phyloP scores from a whole-genome alignment of 2,113 vertebrate genomes.

The Leucosticte australis region DNA sequence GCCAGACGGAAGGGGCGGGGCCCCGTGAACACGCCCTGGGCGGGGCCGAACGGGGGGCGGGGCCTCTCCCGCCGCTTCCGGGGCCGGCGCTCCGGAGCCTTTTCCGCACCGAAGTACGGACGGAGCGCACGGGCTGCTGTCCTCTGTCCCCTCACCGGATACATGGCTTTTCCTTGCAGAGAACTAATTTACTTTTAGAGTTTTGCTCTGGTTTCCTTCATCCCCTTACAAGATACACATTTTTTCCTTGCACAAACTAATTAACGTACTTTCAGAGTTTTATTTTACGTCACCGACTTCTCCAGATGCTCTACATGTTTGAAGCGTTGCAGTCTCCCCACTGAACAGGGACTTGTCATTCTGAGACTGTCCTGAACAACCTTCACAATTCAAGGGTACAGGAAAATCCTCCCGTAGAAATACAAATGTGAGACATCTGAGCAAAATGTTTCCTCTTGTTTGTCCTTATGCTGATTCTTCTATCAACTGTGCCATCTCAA shows the following conservation, averaged over 20 bases:
- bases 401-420: background rate
- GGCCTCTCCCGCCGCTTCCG: background rate
- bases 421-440: background rate
- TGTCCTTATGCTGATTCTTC: too few species aligned
- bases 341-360: background rate
- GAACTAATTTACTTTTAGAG: too few species aligned
- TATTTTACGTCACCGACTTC: background rate
- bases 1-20: fast-evolving
- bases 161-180: background rate
- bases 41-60: fast-evolving
- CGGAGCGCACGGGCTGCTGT: fast-evolving
- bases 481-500: background rate
- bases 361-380: background rate
- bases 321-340: background rate
- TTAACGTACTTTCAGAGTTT: background rate
- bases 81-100: fast-evolving
- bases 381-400: background rate
- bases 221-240: too few species aligned
- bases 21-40: fast-evolving
- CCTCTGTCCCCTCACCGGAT: fast-evolving
- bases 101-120: fast-evolving
- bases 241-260: background rate
- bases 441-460: background rate
- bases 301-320: fast-evolving
- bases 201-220: background rate